These are phyloP conservation scores for Dipodomys spectabilis DNA, from an alignment of 2,113 vertebrate genomes.

Conservation along the genomic window DNA sequence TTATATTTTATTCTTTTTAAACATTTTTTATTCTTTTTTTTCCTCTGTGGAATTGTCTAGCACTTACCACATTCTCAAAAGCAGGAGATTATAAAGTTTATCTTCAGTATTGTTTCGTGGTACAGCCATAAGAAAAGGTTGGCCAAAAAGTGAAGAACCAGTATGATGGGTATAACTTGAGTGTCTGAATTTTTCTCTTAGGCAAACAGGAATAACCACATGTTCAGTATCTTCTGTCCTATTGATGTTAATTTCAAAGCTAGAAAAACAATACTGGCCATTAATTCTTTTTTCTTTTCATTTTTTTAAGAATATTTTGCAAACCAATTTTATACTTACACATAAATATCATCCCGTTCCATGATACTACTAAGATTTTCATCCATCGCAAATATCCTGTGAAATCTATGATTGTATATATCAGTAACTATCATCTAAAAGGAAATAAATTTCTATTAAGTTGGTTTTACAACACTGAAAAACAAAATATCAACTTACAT, in stretches of 20 bases:
- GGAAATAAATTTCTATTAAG: slow-evolving; percentile 79
- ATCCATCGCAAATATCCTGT: slow-evolving; percentile 97
- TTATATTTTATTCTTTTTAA: slow-evolving; percentile 1
- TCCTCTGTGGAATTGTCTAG: slow-evolving; percentile 1
- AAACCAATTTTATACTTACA: slow-evolving; percentile 90
- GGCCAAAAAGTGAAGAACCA: slow-evolving; percentile 95
- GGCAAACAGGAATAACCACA: slow-evolving; percentile 96
- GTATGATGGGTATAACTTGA: slow-evolving; percentile 96
- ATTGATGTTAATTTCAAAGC: slow-evolving; percentile 90
- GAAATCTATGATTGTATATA: slow-evolving; percentile 99
- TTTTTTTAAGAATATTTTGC: slow-evolving; percentile 38
- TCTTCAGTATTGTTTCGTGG: slow-evolving; percentile 96
- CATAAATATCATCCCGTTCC: slow-evolving; percentile 98
- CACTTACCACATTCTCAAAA: slow-evolving; percentile 94
- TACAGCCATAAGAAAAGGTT: slow-evolving; percentile 97
- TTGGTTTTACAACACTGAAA: slow-evolving; percentile 64
- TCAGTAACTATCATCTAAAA: slow-evolving; percentile 96
- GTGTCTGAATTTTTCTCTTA: slow-evolving; percentile 97
- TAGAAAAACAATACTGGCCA: slow-evolving; percentile 52
- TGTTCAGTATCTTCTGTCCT: slow-evolving; percentile 96
- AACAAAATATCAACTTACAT: slow-evolving; percentile 1
- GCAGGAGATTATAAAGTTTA: slow-evolving; percentile 97
- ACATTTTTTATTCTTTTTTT: slow-evolving; percentile 40
- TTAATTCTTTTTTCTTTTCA: slow-evolving; percentile 37
- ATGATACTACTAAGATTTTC: slow-evolving; percentile 99